Evolutionary conservation across 2,888 invertebrate genomes (phyloP).

Genomic region (Pyrocoelia pectoralis): DNA sequence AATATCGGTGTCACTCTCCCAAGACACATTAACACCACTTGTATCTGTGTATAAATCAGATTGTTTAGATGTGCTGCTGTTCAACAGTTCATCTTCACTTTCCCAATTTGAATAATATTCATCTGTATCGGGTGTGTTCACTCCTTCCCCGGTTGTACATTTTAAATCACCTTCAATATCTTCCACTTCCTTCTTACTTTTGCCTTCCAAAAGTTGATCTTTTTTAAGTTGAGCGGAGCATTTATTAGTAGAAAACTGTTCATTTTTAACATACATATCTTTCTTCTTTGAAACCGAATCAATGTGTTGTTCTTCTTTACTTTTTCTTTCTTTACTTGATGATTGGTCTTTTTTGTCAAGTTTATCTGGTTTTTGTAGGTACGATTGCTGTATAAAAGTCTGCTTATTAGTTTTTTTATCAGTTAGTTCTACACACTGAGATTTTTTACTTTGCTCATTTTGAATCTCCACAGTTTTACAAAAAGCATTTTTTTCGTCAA

Average conservation of each 20-base stretch:
- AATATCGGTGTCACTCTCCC: slow-evolving; percentile 44
- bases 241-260: background rate
- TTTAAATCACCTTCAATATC: slow-evolving; percentile 3
- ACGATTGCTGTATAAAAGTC: too few species aligned
- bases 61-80: background rate
- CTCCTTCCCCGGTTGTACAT: slow-evolving; percentile 20
- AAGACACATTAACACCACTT: slow-evolving; percentile 33
- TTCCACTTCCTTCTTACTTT: background rate
- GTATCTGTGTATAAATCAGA: background rate
- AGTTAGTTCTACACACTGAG: too few species aligned
- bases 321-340: slow-evolving; percentile 13
- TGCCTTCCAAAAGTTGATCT: background rate
- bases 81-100: slow-evolving; percentile 43
- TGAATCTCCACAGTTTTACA: too few species aligned
- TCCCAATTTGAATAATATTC: slow-evolving; percentile 51
- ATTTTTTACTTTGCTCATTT: too few species aligned
- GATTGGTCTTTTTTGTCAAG: slow-evolving; percentile 12
- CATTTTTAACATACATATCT: background rate
- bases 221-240: background rate
- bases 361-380: background rate
- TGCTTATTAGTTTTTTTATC: too few species aligned
- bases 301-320: background rate
- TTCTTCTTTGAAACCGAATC: background rate
- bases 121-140: slow-evolving; percentile 47
- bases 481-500: too few species aligned